Conservation (phyloP, 2,888 invertebrate genomes). For the Tenthredo distinguenda region DNA sequence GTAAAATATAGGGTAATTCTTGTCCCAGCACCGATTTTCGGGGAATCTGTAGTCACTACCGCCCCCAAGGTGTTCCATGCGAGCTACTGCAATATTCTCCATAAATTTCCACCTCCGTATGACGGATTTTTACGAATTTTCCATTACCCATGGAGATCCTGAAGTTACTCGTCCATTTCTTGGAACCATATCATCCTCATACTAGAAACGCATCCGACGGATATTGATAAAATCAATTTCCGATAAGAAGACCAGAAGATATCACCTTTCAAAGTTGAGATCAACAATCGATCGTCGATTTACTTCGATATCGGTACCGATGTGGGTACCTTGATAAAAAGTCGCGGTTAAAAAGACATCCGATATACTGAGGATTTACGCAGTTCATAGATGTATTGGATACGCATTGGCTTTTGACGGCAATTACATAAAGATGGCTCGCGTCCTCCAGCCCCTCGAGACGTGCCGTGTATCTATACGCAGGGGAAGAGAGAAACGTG, state of each 20-base stretch:
- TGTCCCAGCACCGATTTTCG: background rate
- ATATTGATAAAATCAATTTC: background rate
- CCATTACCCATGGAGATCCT: background rate
- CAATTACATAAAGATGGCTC: constrained; percentile 18
- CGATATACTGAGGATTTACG: background rate
- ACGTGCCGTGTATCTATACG: background rate
- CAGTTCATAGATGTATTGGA: background rate
- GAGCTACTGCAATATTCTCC: background rate
- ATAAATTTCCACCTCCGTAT: background rate
- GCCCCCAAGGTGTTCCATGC: background rate
- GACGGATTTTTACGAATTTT: background rate
- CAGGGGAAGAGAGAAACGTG: background rate
- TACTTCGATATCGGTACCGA: background rate
- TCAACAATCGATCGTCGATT: background rate
- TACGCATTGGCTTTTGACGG: background rate
- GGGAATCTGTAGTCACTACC: background rate
- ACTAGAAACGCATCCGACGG: background rate
- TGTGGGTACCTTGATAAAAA: background rate
- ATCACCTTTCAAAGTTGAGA: background rate
- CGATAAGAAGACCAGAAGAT: background rate
- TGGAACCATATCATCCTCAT: background rate
- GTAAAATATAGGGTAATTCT: background rate
- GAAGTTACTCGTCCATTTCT: background rate
- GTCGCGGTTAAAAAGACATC: background rate
- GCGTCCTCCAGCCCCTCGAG: background rate